Evolutionary conservation across 2,888 invertebrate species (phyloP), one percentile per base, ranked within the genome.

Genomic region (Theodoxus fluviatilis): DNA sequence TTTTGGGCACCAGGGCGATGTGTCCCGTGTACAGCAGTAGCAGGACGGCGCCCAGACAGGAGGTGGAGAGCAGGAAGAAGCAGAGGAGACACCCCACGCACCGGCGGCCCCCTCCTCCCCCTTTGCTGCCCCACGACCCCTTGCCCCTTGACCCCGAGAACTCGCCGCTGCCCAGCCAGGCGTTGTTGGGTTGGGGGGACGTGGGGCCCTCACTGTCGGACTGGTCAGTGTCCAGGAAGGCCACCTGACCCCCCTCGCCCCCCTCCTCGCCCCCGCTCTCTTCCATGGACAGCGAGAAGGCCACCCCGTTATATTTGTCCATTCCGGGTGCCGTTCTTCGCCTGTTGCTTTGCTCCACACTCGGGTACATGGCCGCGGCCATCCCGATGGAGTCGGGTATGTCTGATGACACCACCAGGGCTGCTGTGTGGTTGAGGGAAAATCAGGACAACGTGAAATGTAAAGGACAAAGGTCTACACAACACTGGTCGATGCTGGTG

Each of bases 1-100:
- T 31, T 25, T 22, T 35, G 15, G 43, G 25, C 31, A 22, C 31
- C 33, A 67, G 52, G 6, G n/a, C 25, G 22, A 52, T 25, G 47
- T 67, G 49, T 31, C 66, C 66, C 7, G 66, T 67, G 33, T 67
- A 67, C 3, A 67, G 28, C 15, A 67, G 47, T 31, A 67, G 66
- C 1, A 67, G 33, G 49, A 67, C 49, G 3, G 66, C 66, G 49
- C 49, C 49, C 66, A 67, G 22, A 9, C 47, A 33, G 15, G 66
- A 47, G 25, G 47, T 67, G 33, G 66, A 67, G 49, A 67, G 47
- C 40, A 67, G 43, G 66, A 67, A 67, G 66, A 67, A 49, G 35
- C 66, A 67, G 66, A 67, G 52, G 9, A 67, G 47, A 49, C 66
- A 67, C n/a, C 66, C 47, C 33, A 67, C 33, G 35, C 66, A 67